These are phyloP conservation scores for Lucilia cuprina DNA, from an alignment of 1,140 invertebrate species.

Conservation along the genomic window DNA sequence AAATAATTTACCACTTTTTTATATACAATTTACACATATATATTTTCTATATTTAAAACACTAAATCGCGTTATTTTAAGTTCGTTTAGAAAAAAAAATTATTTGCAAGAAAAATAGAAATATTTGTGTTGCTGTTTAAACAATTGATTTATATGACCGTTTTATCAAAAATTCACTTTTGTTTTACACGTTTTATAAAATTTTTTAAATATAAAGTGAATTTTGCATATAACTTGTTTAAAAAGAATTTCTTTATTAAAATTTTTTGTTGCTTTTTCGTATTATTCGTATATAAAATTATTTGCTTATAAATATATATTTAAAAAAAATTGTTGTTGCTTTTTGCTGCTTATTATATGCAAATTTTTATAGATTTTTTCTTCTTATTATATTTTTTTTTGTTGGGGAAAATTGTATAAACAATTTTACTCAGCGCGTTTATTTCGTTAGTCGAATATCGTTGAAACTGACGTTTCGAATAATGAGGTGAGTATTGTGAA, in stretches of 20 bases:
- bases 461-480: constrained; percentile 41
- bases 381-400: constrained; percentile 27
- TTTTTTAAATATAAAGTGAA: background rate
- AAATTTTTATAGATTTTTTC: constrained; percentile 13
- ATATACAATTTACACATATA: background rate
- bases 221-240: background rate
- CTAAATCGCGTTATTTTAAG: background rate
- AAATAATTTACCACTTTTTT: background rate
- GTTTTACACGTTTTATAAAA: constrained; percentile 4
- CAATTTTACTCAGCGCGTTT: constrained; percentile 37
- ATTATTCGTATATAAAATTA: constrained; percentile 3
- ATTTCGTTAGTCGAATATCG: constrained; percentile 41
- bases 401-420: constrained; percentile 1
- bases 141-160: constrained; percentile 4
- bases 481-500: constrained; percentile 28
- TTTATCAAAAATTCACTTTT: constrained; percentile 31
- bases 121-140: background rate
- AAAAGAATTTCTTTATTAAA: background rate
- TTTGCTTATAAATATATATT: background rate
- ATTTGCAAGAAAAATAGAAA: background rate
- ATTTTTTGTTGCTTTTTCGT: background rate
- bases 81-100: background rate
- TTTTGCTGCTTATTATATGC: background rate
- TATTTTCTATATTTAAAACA: background rate
- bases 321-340: background rate